Evolutionary conservation across 1,140 invertebrate genomes (phyloP).

Genomic region (Drosophila setifemur): DNA sequence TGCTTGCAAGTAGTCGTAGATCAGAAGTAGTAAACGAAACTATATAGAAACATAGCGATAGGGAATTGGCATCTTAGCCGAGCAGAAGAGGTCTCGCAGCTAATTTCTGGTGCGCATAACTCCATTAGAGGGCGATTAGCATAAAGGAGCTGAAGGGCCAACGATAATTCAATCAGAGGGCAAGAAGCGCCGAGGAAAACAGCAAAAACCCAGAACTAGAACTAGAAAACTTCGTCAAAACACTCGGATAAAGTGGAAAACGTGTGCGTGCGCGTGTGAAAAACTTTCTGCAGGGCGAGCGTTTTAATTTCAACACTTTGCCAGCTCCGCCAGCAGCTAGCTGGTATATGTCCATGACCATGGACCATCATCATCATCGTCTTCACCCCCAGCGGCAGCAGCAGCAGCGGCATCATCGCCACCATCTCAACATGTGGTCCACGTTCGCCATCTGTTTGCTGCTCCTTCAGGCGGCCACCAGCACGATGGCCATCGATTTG

Average conservation of each 20-base stretch:
- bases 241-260: constrained; percentile 64
- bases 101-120: constrained; percentile 75
- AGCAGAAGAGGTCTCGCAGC: constrained; percentile 30
- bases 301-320: constrained; percentile 55
- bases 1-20: constrained; percentile 42
- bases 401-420: neutral
- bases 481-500: constrained; percentile 79
- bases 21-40: constrained; percentile 24
- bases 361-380: constrained; percentile 46
- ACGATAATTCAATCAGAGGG: constrained; percentile 64
- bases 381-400: neutral
- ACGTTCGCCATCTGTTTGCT: constrained; percentile 60
- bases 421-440: constrained; percentile 63
- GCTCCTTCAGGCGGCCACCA: constrained; percentile 49
- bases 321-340: neutral
- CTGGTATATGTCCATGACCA: constrained; percentile 40
- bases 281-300: constrained; percentile 48
- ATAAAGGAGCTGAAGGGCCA: constrained; percentile 53
- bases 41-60: constrained; percentile 30
- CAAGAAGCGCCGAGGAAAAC: constrained; percentile 18
- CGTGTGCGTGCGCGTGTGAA: constrained; percentile 57
- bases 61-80: constrained; percentile 24
- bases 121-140: constrained; percentile 72
- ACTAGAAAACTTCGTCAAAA: constrained; percentile 63
- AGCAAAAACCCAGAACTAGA: constrained; percentile 4